A percentile compares a stretch with the other conserved stretches of the same genome.
Conservation (phyloP, 2,888 invertebrate genomes). For the Sesia bembeciformis region DNA sequence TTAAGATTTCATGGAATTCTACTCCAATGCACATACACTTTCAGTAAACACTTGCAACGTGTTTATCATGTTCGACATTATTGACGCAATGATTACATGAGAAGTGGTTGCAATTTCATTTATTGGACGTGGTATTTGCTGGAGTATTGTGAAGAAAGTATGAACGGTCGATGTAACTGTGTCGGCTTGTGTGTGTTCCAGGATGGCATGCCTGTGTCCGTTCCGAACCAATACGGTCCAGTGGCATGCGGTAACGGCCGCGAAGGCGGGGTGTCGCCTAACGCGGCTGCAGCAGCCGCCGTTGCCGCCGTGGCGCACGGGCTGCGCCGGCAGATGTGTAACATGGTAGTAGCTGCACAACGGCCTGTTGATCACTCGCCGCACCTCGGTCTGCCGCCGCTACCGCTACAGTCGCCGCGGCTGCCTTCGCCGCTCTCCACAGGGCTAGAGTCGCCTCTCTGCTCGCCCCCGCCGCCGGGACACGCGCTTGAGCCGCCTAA, state of each 20-base stretch:
- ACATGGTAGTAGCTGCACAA: constrained; percentile 79
- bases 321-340: constrained; percentile 89
- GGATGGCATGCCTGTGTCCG: constrained; percentile 74
- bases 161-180: constrained; percentile 5
- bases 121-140: neutral
- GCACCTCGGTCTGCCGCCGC: constrained; percentile 61
- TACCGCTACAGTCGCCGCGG: constrained; percentile 57
- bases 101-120: constrained; percentile 1
- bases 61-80: no score
- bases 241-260: constrained; percentile 73
- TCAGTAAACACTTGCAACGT: neutral
- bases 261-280: constrained; percentile 69
- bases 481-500: constrained; percentile 78
- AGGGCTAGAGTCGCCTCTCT: constrained; percentile 76
- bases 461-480: constrained; percentile 78
- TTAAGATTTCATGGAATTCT: constrained; percentile 7
- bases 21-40: neutral
- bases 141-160: constrained; percentile 1
- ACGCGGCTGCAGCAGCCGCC: constrained; percentile 86
- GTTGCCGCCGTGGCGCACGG: constrained; percentile 91
- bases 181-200: constrained; percentile 53
- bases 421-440: constrained; percentile 71
- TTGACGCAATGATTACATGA: neutral
- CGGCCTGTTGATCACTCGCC: constrained; percentile 58
- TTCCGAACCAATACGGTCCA: constrained; percentile 70